phyloP scores from a whole-genome alignment of 2,797 vertebrate species.

The Aldrovandia affinis region DNA sequence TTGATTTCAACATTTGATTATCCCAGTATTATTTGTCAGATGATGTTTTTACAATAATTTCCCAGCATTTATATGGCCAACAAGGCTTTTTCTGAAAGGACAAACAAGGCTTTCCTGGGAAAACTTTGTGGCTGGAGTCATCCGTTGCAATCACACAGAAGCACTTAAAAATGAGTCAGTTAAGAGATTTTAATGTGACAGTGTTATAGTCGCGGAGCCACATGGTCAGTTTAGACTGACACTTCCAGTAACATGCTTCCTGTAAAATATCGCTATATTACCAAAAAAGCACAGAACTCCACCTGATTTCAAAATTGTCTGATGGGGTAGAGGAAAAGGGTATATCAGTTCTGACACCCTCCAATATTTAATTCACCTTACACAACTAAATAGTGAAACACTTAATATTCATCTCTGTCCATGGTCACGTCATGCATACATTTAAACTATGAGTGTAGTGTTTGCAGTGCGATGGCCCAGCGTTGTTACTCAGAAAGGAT shows the following conservation, averaged over 20 bases:
- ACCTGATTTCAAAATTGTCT: not conserved
- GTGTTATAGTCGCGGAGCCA: too few relatives aligned
- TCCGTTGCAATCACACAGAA: too few relatives aligned
- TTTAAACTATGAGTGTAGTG: not conserved
- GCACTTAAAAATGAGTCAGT: too few relatives aligned
- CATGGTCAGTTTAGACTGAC: too few relatives aligned
- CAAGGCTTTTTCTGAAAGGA: too few relatives aligned
- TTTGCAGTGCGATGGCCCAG: not conserved
- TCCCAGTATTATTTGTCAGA: not conserved
- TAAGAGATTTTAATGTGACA: too few relatives aligned
- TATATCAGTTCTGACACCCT: too few relatives aligned
- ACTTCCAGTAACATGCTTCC: not conserved
- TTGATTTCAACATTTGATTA: not conserved
- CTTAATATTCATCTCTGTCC: not conserved
- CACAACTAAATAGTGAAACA: not conserved
- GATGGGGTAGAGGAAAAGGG: not conserved
- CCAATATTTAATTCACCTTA: not conserved
- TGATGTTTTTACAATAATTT: not conserved
- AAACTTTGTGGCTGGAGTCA: too few relatives aligned
- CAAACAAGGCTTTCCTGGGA: too few relatives aligned
- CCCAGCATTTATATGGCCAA: not conserved
- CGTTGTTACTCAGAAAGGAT: not conserved
- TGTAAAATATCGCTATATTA: not conserved
- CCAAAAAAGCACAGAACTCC: not conserved
- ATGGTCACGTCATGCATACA: not conserved